Evolutionary conservation across 2,113 vertebrate species (phyloP).

Genomic region (Passer domesticus): DNA sequence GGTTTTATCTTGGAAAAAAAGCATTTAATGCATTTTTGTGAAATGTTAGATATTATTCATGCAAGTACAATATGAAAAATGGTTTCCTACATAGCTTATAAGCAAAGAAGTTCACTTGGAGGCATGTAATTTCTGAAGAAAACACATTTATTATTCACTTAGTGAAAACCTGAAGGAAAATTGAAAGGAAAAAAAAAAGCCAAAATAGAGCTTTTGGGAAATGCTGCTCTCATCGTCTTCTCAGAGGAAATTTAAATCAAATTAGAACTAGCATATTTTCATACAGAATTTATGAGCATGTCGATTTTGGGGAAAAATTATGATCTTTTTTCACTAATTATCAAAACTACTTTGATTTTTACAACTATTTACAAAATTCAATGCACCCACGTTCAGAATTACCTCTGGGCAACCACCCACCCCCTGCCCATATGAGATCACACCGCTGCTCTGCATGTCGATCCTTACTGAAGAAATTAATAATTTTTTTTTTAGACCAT

Average conservation of each 20-base stretch:
- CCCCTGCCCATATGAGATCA: neutral
- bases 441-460: neutral
- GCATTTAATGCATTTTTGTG: slow-evolving; percentile 20
- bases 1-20: slow-evolving; percentile 3
- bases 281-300: neutral
- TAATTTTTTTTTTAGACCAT: neutral
- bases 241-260: slow-evolving; percentile 42
- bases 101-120: slow-evolving; percentile 24
- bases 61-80: slow-evolving; percentile 36
- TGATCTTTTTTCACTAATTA: slow-evolving; percentile 10
- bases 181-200: neutral
- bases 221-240: neutral
- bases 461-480: neutral
- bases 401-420: neutral
- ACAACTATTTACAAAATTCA: neutral
- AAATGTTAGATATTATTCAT: slow-evolving; percentile 38
- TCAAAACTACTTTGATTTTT: neutral
- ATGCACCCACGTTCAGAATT: neutral
- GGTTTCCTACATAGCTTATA: slow-evolving; percentile 5
- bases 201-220: neutral
- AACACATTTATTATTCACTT: slow-evolving; percentile 58
- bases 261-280: slow-evolving; percentile 22
- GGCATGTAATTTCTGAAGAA: slow-evolving; percentile 45
- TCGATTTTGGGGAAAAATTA: neutral
- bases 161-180: slow-evolving; percentile 35